phyloP scores from a whole-genome alignment of 1,140 invertebrate genomes.

The Dreissena polymorpha region DNA sequence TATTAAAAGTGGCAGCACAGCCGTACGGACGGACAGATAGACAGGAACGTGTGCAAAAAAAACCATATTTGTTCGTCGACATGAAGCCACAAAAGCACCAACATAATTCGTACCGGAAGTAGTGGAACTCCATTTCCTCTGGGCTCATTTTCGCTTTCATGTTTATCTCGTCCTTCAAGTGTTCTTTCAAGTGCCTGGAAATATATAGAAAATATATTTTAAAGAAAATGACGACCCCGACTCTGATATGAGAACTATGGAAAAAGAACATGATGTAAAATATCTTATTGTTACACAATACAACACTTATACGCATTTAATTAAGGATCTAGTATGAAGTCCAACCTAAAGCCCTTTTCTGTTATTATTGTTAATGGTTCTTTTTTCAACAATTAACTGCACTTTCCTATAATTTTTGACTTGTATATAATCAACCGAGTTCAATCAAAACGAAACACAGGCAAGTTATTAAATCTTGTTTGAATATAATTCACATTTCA shows the following conservation, averaged over 20 bases:
- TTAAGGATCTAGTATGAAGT: too few relatives aligned
- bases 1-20: too few relatives aligned
- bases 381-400: too few relatives aligned
- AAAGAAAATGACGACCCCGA: background rate
- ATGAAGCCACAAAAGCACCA: too few relatives aligned
- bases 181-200: slow-evolving; percentile 73
- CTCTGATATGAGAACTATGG: background rate
- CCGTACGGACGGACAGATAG: background rate
- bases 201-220: too few relatives aligned
- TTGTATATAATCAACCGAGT: too few relatives aligned
- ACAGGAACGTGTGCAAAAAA: background rate
- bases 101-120: slow-evolving; percentile 64
- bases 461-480: too few relatives aligned
- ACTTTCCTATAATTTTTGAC: too few relatives aligned
- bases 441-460: too few relatives aligned
- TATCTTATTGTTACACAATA: background rate
- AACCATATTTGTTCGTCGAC: background rate
- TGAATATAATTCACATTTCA: background rate
- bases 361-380: too few relatives aligned
- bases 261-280: background rate
- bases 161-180: slow-evolving; percentile 70
- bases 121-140: slow-evolving; percentile 74
- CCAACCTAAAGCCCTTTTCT: too few relatives aligned
- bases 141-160: slow-evolving; percentile 66
- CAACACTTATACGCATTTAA: background rate